These are phyloP conservation scores for Falco rusticolus DNA, from an alignment of 2,797 vertebrate species.

Conservation along the genomic window DNA sequence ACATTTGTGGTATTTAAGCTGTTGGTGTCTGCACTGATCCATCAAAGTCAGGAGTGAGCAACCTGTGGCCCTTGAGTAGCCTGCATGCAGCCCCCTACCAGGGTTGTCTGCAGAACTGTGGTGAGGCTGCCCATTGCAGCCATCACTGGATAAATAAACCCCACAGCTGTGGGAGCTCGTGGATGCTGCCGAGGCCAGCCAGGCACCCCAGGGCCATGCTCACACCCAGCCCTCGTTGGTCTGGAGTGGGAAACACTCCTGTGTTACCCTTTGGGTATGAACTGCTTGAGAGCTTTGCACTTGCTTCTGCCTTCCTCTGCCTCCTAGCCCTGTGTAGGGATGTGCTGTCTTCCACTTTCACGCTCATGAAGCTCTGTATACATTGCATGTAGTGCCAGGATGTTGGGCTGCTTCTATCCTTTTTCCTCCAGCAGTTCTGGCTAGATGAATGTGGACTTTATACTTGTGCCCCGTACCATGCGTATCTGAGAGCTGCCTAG, in stretches of 20 bases:
- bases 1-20: background rate
- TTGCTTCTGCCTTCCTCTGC: background rate
- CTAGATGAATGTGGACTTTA: background rate
- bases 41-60: background rate
- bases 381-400: background rate
- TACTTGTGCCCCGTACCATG: background rate
- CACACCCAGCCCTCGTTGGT: accelerated
- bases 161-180: background rate
- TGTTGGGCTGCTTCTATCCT: background rate
- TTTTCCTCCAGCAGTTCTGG: background rate
- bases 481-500: background rate
- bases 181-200: background rate
- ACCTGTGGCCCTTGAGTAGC: background rate
- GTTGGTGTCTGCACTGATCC: background rate
- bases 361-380: background rate
- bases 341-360: background rate
- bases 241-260: accelerated
- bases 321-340: accelerated
- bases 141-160: background rate
- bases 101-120: background rate
- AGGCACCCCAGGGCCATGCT: background rate
- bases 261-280: accelerated
- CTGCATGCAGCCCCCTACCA: accelerated
- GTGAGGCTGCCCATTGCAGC: background rate
- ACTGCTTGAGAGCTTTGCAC: background rate